phyloP scores from a whole-genome alignment of 2,888 invertebrate genomes.

The Caenorhabditis doughertyi region DNA sequence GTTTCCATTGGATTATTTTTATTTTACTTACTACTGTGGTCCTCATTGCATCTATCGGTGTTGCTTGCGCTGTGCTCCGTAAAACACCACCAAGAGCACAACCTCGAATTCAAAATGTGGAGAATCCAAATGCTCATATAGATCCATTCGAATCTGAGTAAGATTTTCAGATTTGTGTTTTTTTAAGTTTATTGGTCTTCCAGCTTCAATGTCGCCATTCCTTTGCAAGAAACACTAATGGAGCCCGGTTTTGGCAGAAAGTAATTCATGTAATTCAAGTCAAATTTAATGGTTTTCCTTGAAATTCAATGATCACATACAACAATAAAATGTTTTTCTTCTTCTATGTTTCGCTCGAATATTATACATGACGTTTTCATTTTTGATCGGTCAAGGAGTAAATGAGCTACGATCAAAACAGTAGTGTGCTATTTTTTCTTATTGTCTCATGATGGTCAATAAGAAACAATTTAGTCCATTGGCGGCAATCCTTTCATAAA shows the following conservation, averaged over 20 bases:
- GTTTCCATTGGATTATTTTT: neutral
- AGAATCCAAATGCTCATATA: constrained; percentile 26
- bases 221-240: too few species aligned
- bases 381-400: constrained; percentile 33
- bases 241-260: too few species aligned
- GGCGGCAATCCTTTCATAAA: neutral
- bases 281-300: too few species aligned
- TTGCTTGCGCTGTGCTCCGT: neutral
- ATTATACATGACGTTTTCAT: neutral
- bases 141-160: neutral
- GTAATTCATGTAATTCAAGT: too few species aligned
- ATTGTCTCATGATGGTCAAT: neutral
- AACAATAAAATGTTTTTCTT: neutral
- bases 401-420: constrained; percentile 52
- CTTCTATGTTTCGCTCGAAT: neutral
- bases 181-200: too few species aligned
- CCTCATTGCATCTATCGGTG: neutral
- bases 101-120: constrained; percentile 10
- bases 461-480: neutral
- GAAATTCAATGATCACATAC: neutral
- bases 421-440: constrained; percentile 8
- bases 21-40: neutral
- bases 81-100: neutral
- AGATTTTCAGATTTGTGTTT: too few species aligned
- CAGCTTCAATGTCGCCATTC: too few species aligned